phyloP scores from a whole-genome alignment of 2,888 invertebrate genomes.

The Entomobrya multifasciata region DNA sequence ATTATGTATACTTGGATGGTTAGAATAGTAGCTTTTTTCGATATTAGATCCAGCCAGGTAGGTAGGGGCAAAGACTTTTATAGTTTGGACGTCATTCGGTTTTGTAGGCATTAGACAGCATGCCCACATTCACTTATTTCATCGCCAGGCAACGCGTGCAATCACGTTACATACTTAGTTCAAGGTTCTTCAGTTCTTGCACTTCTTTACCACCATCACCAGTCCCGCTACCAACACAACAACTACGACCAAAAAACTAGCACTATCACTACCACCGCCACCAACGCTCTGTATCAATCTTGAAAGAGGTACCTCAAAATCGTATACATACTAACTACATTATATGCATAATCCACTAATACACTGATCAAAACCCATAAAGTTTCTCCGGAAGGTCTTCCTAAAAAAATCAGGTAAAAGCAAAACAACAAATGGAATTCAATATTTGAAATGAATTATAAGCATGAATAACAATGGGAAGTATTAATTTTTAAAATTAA shows the following conservation, averaged over 20 bases:
- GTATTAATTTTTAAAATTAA: no score
- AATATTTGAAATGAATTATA: no score
- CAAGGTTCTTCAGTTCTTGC: constrained; percentile 62
- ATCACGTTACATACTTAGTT: constrained; percentile 59
- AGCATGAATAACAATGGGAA: no score
- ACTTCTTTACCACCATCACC: constrained; percentile 15
- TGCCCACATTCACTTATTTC: constrained; percentile 29
- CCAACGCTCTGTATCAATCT: background rate
- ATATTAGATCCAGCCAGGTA: no score
- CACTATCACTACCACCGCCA: background rate
- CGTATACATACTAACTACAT: constrained; percentile 21
- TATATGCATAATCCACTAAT: constrained; percentile 19
- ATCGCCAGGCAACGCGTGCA: constrained; percentile 46
- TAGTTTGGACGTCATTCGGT: constrained; percentile 64
- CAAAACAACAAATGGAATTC: no score
- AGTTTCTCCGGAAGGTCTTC: no score
- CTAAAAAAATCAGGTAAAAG: no score
- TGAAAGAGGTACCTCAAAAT: constrained; percentile 4
- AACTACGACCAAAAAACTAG: background rate
- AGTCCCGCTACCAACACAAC: constrained; percentile 40
- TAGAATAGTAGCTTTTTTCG: constrained; percentile 54
- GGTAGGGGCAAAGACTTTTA: constrained; percentile 72
- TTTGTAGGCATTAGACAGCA: constrained; percentile 33
- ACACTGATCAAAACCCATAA: no score
- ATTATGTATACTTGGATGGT: constrained; percentile 67